Evolutionary conservation across 2,888 invertebrate genomes (phyloP).

Genomic region (Eristalis arbustorum): DNA sequence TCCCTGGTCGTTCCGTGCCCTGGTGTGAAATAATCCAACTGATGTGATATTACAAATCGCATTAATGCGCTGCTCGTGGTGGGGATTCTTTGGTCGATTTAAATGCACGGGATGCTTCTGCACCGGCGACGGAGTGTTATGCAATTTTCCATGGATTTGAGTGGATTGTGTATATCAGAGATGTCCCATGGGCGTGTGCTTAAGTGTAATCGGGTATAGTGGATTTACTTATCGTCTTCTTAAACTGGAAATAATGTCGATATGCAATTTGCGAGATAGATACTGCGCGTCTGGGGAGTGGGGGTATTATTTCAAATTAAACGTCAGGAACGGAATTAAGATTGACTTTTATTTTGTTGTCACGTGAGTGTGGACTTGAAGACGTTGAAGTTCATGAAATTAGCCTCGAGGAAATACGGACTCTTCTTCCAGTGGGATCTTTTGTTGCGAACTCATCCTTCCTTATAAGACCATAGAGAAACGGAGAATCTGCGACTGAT

Average conservation of each 20-base stretch:
- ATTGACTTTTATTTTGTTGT: background rate
- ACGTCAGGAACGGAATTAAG: background rate
- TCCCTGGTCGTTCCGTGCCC: constrained; percentile 22
- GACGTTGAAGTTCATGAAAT: no score
- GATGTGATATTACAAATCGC: constrained; percentile 69
- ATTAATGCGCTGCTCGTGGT: constrained; percentile 53
- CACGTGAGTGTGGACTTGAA: background rate
- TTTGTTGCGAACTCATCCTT: no score
- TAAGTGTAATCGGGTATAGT: background rate
- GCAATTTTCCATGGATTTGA: constrained; percentile 9
- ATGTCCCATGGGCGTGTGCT: background rate
- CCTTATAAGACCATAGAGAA: no score
- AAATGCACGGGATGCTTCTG: constrained; percentile 36
- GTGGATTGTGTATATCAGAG: background rate
- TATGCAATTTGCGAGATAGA: background rate
- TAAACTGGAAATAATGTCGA: constrained; percentile 31
- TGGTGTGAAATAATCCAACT: constrained; percentile 59
- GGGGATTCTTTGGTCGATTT: constrained; percentile 39
- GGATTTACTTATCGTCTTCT: constrained; percentile 34
- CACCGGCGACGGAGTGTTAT: constrained; percentile 1
- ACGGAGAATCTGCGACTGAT: no score
- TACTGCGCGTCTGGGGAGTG: background rate
- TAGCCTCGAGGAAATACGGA: no score
- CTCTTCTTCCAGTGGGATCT: no score
- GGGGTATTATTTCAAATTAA: background rate